phyloP scores from a whole-genome alignment of 2,113 vertebrate genomes.

The Spermophilus dauricus region DNA sequence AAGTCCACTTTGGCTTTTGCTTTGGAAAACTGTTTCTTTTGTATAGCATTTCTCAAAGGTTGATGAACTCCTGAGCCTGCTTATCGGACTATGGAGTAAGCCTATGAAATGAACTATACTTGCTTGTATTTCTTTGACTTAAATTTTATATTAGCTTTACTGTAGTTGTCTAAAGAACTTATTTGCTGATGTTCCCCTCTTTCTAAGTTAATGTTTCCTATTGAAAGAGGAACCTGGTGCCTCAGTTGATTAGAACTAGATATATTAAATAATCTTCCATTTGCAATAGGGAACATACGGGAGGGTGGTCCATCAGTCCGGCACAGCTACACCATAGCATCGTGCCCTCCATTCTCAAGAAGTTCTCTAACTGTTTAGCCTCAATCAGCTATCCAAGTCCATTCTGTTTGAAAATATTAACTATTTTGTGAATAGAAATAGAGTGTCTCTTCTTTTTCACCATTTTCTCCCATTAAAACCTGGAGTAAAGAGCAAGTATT shows the following conservation, averaged over 20 bases:
- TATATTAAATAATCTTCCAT: not conserved
- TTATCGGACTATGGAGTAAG: not conserved
- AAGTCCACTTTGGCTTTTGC: not conserved
- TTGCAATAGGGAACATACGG: not conserved
- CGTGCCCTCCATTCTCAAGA: not conserved
- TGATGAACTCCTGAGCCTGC: not conserved
- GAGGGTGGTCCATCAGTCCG: not conserved
- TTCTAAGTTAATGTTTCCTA: conserved; percentile 26
- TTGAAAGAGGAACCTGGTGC: not conserved
- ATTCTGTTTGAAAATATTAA: not conserved
- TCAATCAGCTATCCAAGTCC: not conserved
- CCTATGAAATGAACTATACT: not conserved
- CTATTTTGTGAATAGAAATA: conserved; percentile 49
- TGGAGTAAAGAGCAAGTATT: not conserved
- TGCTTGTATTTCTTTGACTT: not conserved
- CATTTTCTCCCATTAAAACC: not conserved
- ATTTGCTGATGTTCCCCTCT: not conserved
- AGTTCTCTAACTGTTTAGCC: not conserved
- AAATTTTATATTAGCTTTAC: conserved; percentile 26
- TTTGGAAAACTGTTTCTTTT: conserved; percentile 49
- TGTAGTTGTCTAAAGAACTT: not conserved
- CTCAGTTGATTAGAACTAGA: not conserved
- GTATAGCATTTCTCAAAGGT: not conserved
- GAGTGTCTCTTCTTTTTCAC: not conserved
- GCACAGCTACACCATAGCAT: not conserved